Conservation (phyloP, 1,140 invertebrate genomes). For the Episyrphus balteatus region DNA sequence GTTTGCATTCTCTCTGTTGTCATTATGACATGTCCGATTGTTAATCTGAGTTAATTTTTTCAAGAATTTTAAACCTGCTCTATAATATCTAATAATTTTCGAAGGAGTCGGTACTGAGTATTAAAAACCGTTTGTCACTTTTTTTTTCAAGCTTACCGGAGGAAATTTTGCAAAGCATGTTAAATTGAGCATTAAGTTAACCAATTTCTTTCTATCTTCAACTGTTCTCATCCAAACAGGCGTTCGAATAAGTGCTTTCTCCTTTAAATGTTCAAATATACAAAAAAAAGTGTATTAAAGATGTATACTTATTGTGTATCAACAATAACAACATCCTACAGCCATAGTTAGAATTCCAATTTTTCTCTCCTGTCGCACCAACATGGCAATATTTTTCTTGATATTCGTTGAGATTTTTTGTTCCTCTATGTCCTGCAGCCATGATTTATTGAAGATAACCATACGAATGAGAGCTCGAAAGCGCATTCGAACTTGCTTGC, state of each 20-base stretch:
- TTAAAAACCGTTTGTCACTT: too few species aligned
- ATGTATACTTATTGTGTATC: too few species aligned
- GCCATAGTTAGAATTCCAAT: slow-evolving; percentile 22
- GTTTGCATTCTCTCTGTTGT: too few species aligned
- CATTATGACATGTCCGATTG: too few species aligned
- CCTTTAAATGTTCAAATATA: slow-evolving; percentile 14
- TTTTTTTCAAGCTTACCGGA: slow-evolving; percentile 12
- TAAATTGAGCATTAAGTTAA: slow-evolving; percentile 14
- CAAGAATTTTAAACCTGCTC: too few species aligned
- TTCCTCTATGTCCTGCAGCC: slow-evolving; percentile 19
- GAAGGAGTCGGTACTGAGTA: too few species aligned
- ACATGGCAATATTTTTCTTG: slow-evolving; percentile 24
- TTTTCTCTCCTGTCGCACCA: slow-evolving; percentile 23
- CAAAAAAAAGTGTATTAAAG: too few species aligned
- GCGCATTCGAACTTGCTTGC: slow-evolving; percentile 9
- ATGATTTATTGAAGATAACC: slow-evolving; percentile 14
- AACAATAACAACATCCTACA: slow-evolving; percentile 9
- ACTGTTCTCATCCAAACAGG: slow-evolving; percentile 9
- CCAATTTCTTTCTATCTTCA: slow-evolving; percentile 19
- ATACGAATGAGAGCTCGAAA: slow-evolving; percentile 17
- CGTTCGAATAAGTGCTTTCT: slow-evolving; percentile 18
- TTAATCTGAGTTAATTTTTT: too few species aligned
- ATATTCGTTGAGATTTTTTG: slow-evolving; percentile 21
- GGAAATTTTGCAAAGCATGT: slow-evolving; percentile 21
- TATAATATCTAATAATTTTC: too few species aligned